Conservation (phyloP, 2,888 invertebrate species). For the Sphaerophoria taeniata region DNA sequence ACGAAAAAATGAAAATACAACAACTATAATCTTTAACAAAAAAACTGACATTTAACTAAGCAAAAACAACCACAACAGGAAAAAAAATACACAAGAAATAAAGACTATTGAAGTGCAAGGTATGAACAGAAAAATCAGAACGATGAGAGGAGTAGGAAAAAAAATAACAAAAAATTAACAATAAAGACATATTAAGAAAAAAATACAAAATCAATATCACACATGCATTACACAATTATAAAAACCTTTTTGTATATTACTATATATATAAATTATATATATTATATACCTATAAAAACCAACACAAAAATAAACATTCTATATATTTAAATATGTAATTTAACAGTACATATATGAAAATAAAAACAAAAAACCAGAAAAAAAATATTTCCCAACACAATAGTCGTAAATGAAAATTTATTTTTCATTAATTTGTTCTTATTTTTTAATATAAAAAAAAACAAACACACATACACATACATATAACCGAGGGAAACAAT, state of each 20-base stretch:
- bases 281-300: conserved; percentile 67
- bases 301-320: conserved; percentile 49
- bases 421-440: conserved; percentile 52
- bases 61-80: conserved; percentile 55
- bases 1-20: conserved; percentile 43
- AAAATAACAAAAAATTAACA: conserved; percentile 42
- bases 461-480: conserved; percentile 15
- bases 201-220: conserved; percentile 74
- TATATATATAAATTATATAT: conserved; percentile 68
- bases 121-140: conserved; percentile 18
- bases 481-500: conserved; percentile 49
- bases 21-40: conserved; percentile 36
- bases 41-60: conserved; percentile 69
- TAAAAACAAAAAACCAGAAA: conserved; percentile 51
- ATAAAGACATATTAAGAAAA: conserved; percentile 74
- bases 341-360: conserved; percentile 27
- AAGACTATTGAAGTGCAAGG: conserved; percentile 40
- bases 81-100: conserved; percentile 28
- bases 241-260: conserved; percentile 67
- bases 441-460: conserved; percentile 21
- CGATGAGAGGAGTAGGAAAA: conserved; percentile 5
- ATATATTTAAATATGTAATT: conserved; percentile 73
- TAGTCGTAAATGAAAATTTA: conserved; percentile 77
- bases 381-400: conserved; percentile 76
- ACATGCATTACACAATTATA: conserved; percentile 73